A percentile compares a stretch with the other conserved stretches of the same genome.
Conservation (phyloP, 2,888 invertebrate species). For the Encarsia formosa region DNA sequence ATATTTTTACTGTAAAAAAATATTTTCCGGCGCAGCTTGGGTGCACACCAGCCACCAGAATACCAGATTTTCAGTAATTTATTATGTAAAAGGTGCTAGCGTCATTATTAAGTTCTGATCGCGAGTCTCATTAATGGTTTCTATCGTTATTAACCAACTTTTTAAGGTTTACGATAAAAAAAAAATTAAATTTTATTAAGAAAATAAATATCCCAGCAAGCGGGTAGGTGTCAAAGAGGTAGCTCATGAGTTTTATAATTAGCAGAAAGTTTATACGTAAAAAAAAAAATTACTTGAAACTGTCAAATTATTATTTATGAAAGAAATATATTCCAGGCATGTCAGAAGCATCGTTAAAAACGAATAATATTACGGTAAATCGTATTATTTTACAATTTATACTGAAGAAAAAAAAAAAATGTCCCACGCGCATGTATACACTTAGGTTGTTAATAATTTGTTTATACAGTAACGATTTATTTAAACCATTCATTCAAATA, state of each 20-base stretch:
- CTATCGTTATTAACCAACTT: too few relatives aligned
- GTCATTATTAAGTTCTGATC: conserved; percentile 15
- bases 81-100: conserved; percentile 25
- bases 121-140: conserved; percentile 10
- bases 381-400: conserved; percentile 35
- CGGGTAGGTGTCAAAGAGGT: conserved; percentile 45
- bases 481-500: too few relatives aligned
- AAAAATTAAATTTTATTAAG: conserved; percentile 20
- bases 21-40: conserved; percentile 33
- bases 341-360: conserved; percentile 39
- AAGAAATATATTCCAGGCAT: conserved; percentile 45
- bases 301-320: conserved; percentile 27
- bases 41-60: conserved; percentile 51
- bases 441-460: conserved; percentile 8
- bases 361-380: conserved; percentile 14
- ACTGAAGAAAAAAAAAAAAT: conserved; percentile 16
- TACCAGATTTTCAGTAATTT: conserved; percentile 23
- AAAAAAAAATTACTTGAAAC: conserved; percentile 10
- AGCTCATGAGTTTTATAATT: conserved; percentile 39
- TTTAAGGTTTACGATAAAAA: conserved; percentile 28
- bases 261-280: too few relatives aligned
- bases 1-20: too few relatives aligned
- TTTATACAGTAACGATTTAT: too few relatives aligned
- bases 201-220: conserved; percentile 47
- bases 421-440: conserved; percentile 22